Conservation (phyloP, 2,113 vertebrate species). For the Forbesichthys papilliferus region DNA sequence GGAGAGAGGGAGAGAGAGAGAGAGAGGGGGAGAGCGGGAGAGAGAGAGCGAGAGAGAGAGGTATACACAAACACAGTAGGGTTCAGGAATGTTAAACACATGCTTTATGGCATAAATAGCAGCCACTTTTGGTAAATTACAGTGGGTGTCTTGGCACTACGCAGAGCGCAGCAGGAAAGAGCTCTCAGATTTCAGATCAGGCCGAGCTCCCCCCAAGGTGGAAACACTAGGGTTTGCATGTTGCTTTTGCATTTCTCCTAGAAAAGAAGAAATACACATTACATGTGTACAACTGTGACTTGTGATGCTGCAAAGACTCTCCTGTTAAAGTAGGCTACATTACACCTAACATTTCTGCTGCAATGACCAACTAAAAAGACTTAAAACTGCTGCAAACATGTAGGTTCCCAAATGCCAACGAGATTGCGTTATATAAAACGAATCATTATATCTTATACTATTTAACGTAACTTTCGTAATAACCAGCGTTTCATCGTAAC, state of each 20-base stretch:
- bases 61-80: constrained; percentile 75
- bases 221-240: constrained; percentile 56
- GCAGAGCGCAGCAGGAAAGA: constrained; percentile 74
- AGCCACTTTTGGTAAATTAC: constrained; percentile 83
- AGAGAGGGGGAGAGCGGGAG: constrained; percentile 19
- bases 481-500: too few relatives aligned
- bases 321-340: neutral
- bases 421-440: neutral
- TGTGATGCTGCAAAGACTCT: constrained; percentile 48
- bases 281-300: constrained; percentile 14
- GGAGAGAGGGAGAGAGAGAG: constrained; percentile 48
- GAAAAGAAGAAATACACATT: constrained; percentile 56
- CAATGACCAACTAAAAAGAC: neutral
- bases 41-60: constrained; percentile 47
- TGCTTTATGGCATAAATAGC: constrained; percentile 81
- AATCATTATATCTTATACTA: too few relatives aligned
- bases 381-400: constrained; percentile 1
- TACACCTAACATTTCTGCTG: neutral
- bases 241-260: constrained; percentile 68
- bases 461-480: too few relatives aligned
- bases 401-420: neutral
- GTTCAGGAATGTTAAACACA: constrained; percentile 81
- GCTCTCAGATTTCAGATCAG: constrained; percentile 77
- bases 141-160: constrained; percentile 79
- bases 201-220: constrained; percentile 58